Evolutionary conservation across 2,797 vertebrate species (phyloP).

Genomic region (Alfaro cultratus): DNA sequence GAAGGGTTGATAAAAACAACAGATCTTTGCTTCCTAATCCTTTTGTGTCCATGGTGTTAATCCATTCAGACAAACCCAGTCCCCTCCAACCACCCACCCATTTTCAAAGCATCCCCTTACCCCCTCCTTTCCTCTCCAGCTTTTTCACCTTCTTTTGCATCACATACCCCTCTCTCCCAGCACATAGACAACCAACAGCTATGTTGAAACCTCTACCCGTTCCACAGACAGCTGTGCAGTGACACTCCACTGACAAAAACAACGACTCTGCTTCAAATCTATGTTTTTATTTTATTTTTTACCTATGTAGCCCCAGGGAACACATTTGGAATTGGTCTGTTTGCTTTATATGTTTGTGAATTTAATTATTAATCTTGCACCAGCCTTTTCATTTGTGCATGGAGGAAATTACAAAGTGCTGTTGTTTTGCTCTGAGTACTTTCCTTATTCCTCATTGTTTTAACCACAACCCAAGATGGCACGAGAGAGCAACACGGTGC

Average conservation of each 20-base stretch:
- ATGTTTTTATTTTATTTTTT: slow-evolving; percentile 51
- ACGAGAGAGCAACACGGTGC: slow-evolving; percentile 56
- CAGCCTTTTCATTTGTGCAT: slow-evolving; percentile 26
- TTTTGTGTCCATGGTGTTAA: slow-evolving; percentile 81
- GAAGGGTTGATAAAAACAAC: slow-evolving; percentile 77
- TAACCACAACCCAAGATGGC: slow-evolving; percentile 48
- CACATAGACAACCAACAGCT: slow-evolving; percentile 66
- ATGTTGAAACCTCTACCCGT: slow-evolving; percentile 49
- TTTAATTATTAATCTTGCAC: slow-evolving; percentile 56
- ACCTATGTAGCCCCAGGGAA: slow-evolving; percentile 47
- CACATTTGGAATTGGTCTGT: slow-evolving; percentile 12
- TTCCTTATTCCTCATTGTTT: slow-evolving; percentile 42
- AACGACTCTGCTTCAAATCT: slow-evolving; percentile 63
- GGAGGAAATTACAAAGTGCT: slow-evolving; percentile 26
- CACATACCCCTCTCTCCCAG: slow-evolving; percentile 41
- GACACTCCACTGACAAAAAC: slow-evolving; percentile 32
- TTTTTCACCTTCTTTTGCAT: slow-evolving; percentile 38
- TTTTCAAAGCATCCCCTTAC: not conserved
- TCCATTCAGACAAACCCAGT: slow-evolving; percentile 60
- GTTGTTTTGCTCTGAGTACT: slow-evolving; percentile 11
- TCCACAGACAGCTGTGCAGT: slow-evolving; percentile 49
- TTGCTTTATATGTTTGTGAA: slow-evolving; percentile 54
- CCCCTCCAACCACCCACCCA: slow-evolving; percentile 20
- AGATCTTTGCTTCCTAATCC: slow-evolving; percentile 76
- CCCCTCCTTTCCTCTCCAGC: not conserved